Evolutionary conservation across 2,888 invertebrate species (phyloP).

Genomic region (Endotricha flammealis): DNA sequence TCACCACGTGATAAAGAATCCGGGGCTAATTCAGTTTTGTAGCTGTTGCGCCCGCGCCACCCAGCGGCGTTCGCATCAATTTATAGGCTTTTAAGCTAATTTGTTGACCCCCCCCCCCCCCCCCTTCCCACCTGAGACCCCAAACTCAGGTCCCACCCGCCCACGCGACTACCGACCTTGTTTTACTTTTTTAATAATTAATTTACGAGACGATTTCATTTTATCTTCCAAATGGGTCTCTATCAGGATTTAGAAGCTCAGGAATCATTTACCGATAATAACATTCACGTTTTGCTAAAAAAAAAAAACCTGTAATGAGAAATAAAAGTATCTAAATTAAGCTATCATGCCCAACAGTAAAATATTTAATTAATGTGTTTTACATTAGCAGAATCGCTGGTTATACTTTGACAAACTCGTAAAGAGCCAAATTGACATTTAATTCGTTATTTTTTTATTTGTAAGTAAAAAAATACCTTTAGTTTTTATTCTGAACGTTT

Average conservation of each 20-base stretch:
- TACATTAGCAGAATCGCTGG: slow-evolving; percentile 64
- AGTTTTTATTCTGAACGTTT: slow-evolving; percentile 33
- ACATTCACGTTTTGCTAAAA: slow-evolving; percentile 40
- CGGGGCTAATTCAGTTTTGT: slow-evolving; percentile 69
- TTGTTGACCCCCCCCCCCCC: slow-evolving; percentile 51
- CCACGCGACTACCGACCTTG: slow-evolving; percentile 42
- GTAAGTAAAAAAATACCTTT: slow-evolving; percentile 44
- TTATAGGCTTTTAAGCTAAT: slow-evolving; percentile 77
- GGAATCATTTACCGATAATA: slow-evolving; percentile 43
- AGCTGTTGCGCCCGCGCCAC: slow-evolving; percentile 61
- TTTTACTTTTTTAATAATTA: slow-evolving; percentile 47
- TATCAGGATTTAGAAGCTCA: slow-evolving; percentile 47
- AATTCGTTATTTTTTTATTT: slow-evolving; percentile 42
- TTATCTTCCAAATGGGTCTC: slow-evolving; percentile 45
- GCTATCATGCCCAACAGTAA: slow-evolving; percentile 62
- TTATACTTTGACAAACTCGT: slow-evolving; percentile 49
- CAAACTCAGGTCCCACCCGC: slow-evolving; percentile 28
- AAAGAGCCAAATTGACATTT: slow-evolving; percentile 62
- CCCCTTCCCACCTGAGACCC: slow-evolving; percentile 17
- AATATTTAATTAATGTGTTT: slow-evolving; percentile 60
- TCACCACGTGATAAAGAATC: slow-evolving; percentile 68
- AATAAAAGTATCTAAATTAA: slow-evolving; percentile 59
- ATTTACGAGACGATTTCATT: slow-evolving; percentile 39
- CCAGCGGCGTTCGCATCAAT: slow-evolving; percentile 70
- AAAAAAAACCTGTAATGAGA: slow-evolving; percentile 33